These are phyloP conservation scores for Chaetops frenatus DNA, from an alignment of 2,113 vertebrate species.

Conservation along the genomic window DNA sequence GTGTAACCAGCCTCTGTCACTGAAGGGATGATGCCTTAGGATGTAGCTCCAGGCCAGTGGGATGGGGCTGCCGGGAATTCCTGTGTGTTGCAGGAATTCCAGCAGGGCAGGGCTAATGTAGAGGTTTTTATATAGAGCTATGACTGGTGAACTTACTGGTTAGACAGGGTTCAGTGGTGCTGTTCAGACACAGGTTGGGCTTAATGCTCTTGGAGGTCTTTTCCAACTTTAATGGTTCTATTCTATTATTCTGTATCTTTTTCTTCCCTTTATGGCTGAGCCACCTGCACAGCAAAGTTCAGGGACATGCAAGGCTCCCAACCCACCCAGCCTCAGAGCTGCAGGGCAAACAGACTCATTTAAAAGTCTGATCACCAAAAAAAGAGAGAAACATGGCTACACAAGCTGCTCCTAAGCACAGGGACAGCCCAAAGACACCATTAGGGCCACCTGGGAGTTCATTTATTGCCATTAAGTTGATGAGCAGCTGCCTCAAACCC, in stretches of 20 bases:
- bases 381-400: not conserved
- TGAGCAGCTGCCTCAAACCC: not conserved
- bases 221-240: not conserved
- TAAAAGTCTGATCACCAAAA: not conserved
- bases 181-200: not conserved
- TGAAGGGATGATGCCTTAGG: not conserved
- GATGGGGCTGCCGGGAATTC: not conserved
- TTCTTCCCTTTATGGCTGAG: not conserved
- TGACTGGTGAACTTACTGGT: not conserved
- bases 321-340: not conserved
- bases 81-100: not conserved
- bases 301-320: not conserved
- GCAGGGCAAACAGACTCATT: not conserved
- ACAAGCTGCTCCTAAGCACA: not conserved
- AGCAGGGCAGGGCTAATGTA: not conserved
- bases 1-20: rapidly evolving
- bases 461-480: constrained; percentile 44
- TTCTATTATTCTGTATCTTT: not conserved
- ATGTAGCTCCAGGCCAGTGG: rapidly evolving
- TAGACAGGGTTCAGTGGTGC: not conserved
- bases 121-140: not conserved
- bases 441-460: not conserved
- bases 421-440: not conserved
- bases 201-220: not conserved
- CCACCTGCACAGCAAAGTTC: not conserved